Percentiles rank a stretch among this genome's conserved stretches.
Conservation (phyloP, 2,888 invertebrate species). For the Odontothrips loti region DNA sequence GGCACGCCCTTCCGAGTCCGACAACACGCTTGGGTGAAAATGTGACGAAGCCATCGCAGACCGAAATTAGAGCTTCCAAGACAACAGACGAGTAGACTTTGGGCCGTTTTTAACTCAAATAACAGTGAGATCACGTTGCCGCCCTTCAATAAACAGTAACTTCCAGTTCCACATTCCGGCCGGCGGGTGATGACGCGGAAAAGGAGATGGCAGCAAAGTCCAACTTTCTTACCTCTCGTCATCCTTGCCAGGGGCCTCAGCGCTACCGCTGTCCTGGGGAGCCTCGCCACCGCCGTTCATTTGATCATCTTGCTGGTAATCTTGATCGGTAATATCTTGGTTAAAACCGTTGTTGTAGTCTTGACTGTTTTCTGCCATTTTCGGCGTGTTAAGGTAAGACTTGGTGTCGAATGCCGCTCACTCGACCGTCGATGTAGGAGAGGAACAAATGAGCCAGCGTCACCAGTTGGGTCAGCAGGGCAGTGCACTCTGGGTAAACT, state of each 20-base stretch:
- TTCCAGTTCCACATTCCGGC: neutral
- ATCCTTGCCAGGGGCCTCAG: constrained; percentile 72
- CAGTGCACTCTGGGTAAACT: constrained; percentile 4
- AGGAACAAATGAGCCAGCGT: constrained; percentile 8
- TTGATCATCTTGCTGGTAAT: constrained; percentile 55
- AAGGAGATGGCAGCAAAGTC: constrained; percentile 14
- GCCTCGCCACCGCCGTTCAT: constrained; percentile 59
- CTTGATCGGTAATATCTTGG: constrained; percentile 50
- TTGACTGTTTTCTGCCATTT: neutral
- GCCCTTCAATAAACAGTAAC: neutral
- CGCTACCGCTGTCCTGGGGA: constrained; percentile 64
- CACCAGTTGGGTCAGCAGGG: neutral
- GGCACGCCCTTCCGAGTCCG: neutral
- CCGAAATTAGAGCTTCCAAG: neutral
- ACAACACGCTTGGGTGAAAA: constrained; percentile 16
- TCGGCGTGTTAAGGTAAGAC: neutral
- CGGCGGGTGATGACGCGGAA: neutral
- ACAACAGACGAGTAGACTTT: neutral
- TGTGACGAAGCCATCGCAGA: neutral
- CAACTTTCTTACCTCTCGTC: constrained; percentile 53
- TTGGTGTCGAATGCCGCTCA: neutral
- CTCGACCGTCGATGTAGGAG: neutral
- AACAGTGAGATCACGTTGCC: neutral
- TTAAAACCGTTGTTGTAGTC: constrained; percentile 22
- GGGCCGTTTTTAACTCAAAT: neutral